Base-by-base conservation (phyloP, 2,888 invertebrate genomes). In the Molanna angustata region DNA sequence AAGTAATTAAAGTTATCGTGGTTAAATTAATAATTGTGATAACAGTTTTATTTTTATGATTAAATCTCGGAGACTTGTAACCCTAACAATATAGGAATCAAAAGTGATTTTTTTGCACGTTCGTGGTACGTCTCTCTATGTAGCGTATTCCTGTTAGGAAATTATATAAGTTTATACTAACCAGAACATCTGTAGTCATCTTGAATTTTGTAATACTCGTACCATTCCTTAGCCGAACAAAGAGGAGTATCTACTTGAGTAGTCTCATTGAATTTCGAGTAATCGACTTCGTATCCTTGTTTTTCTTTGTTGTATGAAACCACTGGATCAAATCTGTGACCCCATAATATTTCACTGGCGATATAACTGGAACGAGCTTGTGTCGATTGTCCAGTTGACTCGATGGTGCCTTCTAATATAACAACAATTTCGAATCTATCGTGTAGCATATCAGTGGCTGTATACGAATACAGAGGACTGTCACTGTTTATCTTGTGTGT, bases 401-500 rank as follows among this genome's bases (percentile, higher is more conserved):
- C 94, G 31, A 90, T 86, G 1, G 88, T 87, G 1, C 94, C 95
- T 73, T 94, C 94, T 20, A 95, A 80, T 35, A 94, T 86, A 2
- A 90, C 89, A 33, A 95, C 84, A 65, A 95, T 79, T 74, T 95
- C 87, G 64, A 95, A 88, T 64, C 88, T 85, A 54, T 94, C 85
- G 57, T 83, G 80, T 33, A 92, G 79, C 65, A 97, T 80, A 70
- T 95, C 94, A 37, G 90, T 87, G 0, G 94, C 94, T 1, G 92
- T 90, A 71, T 96, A 81, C 61, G 85, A 82, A 72, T 88, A 97
- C 19, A 99, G 81, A 0, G 98, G 98, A 62, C 94, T 94, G 0
- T 73, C 71, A 50, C 80, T 82, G 67, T 94, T 88, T 62, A 99
- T 96, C 55, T 82, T 81, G 68, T 99, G 98, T 13, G 93, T 88